Evolutionary conservation across 2,113 vertebrate genomes (phyloP).

Genomic region (Helogale parvula): DNA sequence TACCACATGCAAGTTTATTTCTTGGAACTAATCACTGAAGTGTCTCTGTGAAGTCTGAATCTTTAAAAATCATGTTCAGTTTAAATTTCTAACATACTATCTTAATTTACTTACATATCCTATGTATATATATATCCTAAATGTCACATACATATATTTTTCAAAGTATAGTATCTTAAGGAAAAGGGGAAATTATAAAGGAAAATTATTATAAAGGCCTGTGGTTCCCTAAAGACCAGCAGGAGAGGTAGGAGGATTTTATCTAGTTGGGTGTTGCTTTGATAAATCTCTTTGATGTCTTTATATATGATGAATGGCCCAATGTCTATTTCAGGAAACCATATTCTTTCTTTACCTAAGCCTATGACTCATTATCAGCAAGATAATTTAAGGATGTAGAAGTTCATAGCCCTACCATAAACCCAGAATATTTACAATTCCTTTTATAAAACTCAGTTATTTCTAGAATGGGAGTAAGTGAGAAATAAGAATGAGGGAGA

Average conservation of each 20-base stretch:
- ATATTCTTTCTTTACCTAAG: neutral
- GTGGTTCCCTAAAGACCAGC: neutral
- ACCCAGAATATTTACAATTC: constrained; percentile 2
- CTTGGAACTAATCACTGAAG: neutral
- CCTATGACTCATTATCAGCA: neutral
- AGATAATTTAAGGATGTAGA: neutral
- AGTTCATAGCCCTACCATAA: neutral
- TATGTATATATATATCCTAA: neutral
- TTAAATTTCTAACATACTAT: neutral
- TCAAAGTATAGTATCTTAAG: too few species aligned
- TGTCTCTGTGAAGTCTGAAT: neutral
- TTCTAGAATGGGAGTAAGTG: neutral
- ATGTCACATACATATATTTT: too few species aligned
- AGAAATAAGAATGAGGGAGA: neutral
- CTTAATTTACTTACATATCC: neutral
- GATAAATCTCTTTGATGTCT: neutral
- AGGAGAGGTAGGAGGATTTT: neutral
- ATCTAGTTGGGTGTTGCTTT: neutral
- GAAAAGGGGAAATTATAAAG: too few species aligned
- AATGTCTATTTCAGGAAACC: neutral
- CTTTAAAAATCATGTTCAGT: neutral
- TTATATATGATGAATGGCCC: neutral
- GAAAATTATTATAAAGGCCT: too few species aligned
- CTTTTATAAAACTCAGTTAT: neutral
- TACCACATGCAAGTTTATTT: neutral